Evolutionary conservation across 2,113 vertebrate species (phyloP).

Genomic region (Zosterops hypoxanthus): DNA sequence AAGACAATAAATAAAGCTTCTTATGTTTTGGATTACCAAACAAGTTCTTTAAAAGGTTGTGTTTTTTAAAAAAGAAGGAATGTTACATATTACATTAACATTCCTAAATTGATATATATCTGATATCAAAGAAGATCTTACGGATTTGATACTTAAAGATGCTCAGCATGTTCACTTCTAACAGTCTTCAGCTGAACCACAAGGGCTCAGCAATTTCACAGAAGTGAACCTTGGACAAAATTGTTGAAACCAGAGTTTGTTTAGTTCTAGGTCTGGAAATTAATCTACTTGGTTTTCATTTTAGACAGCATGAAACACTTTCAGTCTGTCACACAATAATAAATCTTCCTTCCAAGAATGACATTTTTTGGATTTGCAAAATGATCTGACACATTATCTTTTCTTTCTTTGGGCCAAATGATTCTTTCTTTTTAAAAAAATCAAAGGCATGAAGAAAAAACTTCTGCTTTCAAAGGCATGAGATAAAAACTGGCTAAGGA

Average conservation of each 20-base stretch:
- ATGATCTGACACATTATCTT: background rate
- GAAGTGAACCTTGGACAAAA: background rate
- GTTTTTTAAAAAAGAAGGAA: background rate
- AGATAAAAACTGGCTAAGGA: background rate
- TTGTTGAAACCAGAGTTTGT: background rate
- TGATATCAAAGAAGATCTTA: background rate
- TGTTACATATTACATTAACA: background rate
- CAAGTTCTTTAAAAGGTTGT: background rate
- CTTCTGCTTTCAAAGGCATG: background rate
- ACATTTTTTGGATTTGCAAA: background rate
- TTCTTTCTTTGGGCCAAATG: background rate
- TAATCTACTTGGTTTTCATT: background rate
- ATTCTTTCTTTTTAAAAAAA: background rate
- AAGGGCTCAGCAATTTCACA: background rate
- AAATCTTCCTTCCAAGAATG: background rate
- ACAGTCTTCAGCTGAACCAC: background rate
- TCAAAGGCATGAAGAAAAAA: background rate
- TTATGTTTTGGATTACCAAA: background rate
- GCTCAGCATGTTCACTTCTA: background rate
- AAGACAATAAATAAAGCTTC: background rate
- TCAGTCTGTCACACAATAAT: background rate
- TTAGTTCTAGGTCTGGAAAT: background rate
- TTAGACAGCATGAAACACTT: background rate
- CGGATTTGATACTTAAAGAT: background rate
- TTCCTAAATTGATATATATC: background rate